Evolutionary conservation across 2,888 invertebrate genomes (phyloP), one percentile per base, ranked within the genome.

Genomic region (Catonia carolina): DNA sequence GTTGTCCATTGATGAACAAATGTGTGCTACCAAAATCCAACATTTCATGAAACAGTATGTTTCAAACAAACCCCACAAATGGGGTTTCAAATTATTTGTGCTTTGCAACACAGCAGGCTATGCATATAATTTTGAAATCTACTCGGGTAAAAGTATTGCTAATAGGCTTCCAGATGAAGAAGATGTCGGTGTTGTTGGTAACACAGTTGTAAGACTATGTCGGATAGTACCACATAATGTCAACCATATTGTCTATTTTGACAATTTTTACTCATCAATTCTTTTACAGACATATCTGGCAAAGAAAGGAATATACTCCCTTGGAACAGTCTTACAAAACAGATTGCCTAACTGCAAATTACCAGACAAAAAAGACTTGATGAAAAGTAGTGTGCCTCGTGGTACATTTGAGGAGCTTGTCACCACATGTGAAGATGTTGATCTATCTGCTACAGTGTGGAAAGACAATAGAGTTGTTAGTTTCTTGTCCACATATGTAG

Each of bases 401-500:
- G 64, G 67, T 14, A 64, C 55, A 18, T 64, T 59, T 42, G 15
- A 49, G 23, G 65, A 67, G 62, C 64, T 59, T 62, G 61, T 66
- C 31, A 59, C 63, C 23, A 52, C 55, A 41, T 48, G 60, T 57
- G 58, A 66, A 47, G 63, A 60, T 7, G 53, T 59, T 45, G 59
- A 64, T 33, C 48, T 67, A 18, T 47, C 60, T 27, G 62, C 55
- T 50, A 65, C 69, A 49, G 60, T 62, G 45, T 61, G 60, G 55
- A 56, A 60, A 35, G 57, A 60, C 7, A 49, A 49, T 8, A 56
- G 42, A 41, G 56, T 56, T 31, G 63, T 67, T 0, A 52, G 65
- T 17, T 55, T 60, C 35, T 54, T 62, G 15, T 69, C 68, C 2
- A 68, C 66, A 15, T 61, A 61, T 56, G 18, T 33, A n/a, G 69